Percentiles rank a stretch among this genome's conserved stretches.
These are phyloP conservation scores for Acanthosepion lycidas DNA, from an alignment of 2,888 invertebrate genomes.

Conservation along the genomic window DNA sequence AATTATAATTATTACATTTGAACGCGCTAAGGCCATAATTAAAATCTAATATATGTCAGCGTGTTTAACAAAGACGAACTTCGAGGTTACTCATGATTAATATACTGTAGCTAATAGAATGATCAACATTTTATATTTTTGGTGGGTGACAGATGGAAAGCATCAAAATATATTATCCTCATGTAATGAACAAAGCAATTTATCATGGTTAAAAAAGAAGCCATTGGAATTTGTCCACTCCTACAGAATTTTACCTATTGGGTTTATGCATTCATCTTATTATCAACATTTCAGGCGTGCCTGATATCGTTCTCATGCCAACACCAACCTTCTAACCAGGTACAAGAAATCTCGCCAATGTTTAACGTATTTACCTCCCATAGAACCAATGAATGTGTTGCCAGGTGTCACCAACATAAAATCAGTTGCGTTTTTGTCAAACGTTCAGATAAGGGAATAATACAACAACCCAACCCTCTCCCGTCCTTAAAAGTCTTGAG, in stretches of 20 bases:
- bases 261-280: not conserved
- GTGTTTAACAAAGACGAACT: not conserved
- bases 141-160: too few relatives aligned
- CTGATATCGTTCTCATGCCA: not conserved
- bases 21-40: not conserved
- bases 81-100: not conserved
- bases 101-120: not conserved
- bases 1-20: too few relatives aligned
- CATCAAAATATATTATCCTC: not conserved
- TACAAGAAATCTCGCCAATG: not conserved
- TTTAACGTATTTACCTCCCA: not conserved
- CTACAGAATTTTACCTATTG: not conserved
- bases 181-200: not conserved
- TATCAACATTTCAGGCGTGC: not conserved
- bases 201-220: not conserved
- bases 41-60: not conserved
- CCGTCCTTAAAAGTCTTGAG: not conserved
- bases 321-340: not conserved
- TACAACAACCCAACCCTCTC: not conserved
- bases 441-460: conserved; percentile 10
- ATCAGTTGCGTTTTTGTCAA: not conserved
- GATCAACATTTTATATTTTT: not conserved
- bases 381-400: not conserved
- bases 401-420: not conserved
- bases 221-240: not conserved